Conservation (phyloP, 2,888 invertebrate genomes). For the Leptopilina drosophilae region DNA sequence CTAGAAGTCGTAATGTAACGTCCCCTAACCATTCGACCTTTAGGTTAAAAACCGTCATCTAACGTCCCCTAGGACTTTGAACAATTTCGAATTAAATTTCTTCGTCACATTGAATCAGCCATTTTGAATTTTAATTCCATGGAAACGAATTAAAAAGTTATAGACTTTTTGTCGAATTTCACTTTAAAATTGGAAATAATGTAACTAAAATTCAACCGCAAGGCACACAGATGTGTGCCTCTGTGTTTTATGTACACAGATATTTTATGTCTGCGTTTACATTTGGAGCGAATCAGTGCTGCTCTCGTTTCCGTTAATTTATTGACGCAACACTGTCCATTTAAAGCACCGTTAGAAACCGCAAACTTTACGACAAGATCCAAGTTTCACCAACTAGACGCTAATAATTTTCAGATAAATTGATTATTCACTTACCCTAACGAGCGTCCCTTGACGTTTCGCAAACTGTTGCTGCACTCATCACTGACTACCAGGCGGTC, state of each 20-base stretch:
- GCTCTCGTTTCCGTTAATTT: constrained; percentile 8
- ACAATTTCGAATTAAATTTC: not conserved
- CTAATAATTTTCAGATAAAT: constrained; percentile 25
- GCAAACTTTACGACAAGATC: constrained; percentile 10
- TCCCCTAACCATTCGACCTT: no score
- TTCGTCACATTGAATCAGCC: not conserved
- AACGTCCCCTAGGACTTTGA: no score
- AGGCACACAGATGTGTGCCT: no score
- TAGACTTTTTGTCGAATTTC: no score
- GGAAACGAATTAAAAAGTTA: no score
- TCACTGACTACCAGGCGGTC: not conserved
- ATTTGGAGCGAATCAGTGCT: not conserved
- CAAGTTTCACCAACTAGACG: constrained; percentile 7
- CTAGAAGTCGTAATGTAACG: no score
- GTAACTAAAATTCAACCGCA: no score
- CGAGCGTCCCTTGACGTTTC: not conserved
- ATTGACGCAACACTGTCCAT: constrained; percentile 19
- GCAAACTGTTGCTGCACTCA: not conserved
- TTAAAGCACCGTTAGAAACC: constrained; percentile 22
- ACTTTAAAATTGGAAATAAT: no score
- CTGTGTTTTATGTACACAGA: no score
- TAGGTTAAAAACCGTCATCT: no score
- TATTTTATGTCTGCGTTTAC: not conserved
- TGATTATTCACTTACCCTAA: constrained; percentile 28
- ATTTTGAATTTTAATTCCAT: not conserved